Base-by-base conservation (phyloP, 2,797 vertebrate species). In the Sebastolobus alascanus region DNA sequence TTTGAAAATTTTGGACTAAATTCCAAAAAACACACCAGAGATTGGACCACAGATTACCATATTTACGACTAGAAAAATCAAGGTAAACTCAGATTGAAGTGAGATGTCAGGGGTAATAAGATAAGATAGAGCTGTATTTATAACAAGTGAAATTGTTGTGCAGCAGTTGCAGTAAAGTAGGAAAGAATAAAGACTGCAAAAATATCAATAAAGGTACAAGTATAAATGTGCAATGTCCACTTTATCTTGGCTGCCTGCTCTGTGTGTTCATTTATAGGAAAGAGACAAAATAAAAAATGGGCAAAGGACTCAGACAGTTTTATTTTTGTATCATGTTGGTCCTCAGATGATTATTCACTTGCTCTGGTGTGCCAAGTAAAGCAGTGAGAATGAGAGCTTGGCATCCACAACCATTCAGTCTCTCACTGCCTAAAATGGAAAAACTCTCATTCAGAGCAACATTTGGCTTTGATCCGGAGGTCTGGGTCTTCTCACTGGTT, bases 361-460 rank as follows among this genome's bases (percentile, higher is more conserved):
- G 54, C 43, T 76, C 38, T 65, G n/a, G 4, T 71, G 68, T 82
- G 73, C 81, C 80, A 83, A 87, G 38, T 58, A 68, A 86, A 89
- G 79, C 70, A 80, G 52, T 37, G 67, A 43, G 56, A 72, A 59
- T 4, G 13, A 73, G 63, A 70, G 37, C 58, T 43, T 81, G 75
- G 79, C 66, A 69, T 86, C 33, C 54, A 68, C 35, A 25, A 54
- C 46, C 40, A 43, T 33, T 70, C 64, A 54, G 22, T 58, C 13
- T 73, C 8, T 75, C 59, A 70, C 40, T 69, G 43, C 84, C 87
- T 84, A 75, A 88, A 89, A 85, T 89, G 85, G 85, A 61, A 74
- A 82, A 77, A 38, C n/a, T 43, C 16, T 60, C 13, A 69, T 61
- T 73, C 60, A 73, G 43, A 68, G 20, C 22, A 69, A 63, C 43